Conservation (phyloP, 1,140 invertebrate genomes). For the Araneus ventricosus region DNA sequence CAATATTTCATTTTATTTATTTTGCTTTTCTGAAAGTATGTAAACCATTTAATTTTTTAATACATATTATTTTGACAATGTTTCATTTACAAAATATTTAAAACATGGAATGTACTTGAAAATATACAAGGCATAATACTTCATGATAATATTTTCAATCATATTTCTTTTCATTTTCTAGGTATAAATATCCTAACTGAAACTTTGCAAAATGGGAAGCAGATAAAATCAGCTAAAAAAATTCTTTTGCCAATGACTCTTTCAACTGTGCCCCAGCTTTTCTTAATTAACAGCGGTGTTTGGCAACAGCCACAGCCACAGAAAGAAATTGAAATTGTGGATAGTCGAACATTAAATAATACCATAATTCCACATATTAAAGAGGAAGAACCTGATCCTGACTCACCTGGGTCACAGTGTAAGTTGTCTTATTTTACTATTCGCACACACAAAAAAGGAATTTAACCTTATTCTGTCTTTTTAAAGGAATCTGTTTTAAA, state of each 20-base stretch:
- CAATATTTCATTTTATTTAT: too few species aligned
- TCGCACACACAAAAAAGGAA: too few species aligned
- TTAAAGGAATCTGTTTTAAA: too few species aligned
- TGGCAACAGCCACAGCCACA: conserved; percentile 43
- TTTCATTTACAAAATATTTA: not conserved
- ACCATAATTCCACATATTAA: conserved; percentile 29
- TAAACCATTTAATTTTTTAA: too few species aligned
- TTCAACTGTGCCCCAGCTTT: conserved; percentile 51
- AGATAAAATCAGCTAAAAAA: conserved; percentile 48
- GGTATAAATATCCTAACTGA: conserved; percentile 45
- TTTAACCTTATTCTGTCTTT: too few species aligned
- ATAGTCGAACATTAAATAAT: conserved; percentile 38
- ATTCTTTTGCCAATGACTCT: conserved; percentile 56
- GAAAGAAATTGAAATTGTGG: conserved; percentile 58
- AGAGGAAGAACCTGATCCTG: conserved; percentile 37
- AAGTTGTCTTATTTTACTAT: not conserved
- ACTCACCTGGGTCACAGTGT: not conserved
- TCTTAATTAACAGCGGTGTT: conserved; percentile 65
- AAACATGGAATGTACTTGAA: not conserved
- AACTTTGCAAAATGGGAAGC: conserved; percentile 11
- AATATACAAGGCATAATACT: not conserved
- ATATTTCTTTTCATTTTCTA: not conserved
- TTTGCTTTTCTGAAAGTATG: too few species aligned
- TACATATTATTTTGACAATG: too few species aligned
- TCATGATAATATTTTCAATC: not conserved